Percentiles rank a stretch among this genome's conserved stretches.
Conservation (phyloP, 2,113 vertebrate genomes). For the Ibidorhyncha struthersii region DNA sequence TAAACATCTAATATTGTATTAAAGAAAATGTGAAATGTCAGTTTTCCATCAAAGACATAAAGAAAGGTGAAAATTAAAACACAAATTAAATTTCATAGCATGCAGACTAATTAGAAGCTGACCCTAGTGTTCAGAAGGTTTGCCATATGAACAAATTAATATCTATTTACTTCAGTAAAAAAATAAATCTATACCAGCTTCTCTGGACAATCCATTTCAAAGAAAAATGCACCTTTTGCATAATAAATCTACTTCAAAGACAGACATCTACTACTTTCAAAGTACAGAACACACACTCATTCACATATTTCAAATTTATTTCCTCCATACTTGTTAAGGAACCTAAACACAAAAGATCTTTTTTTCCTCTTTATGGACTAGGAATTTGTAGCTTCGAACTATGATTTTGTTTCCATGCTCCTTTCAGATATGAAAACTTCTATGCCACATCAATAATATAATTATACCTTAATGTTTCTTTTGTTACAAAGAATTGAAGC, state of each 20-base stretch:
- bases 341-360: background rate
- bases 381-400: background rate
- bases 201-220: background rate
- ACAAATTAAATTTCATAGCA: background rate
- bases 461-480: slow-evolving; percentile 53
- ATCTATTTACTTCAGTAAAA: background rate
- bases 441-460: background rate
- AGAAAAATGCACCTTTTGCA: background rate
- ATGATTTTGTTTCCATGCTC: slow-evolving; percentile 5
- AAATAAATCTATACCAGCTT: background rate
- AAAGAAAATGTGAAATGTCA: background rate
- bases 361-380: background rate
- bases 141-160: background rate
- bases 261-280: background rate
- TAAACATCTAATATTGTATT: background rate
- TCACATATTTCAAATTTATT: background rate
- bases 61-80: background rate
- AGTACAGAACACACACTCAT: background rate
- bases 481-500: slow-evolving; percentile 46
- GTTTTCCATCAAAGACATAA: background rate
- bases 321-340: background rate
- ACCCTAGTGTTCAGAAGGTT: background rate
- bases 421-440: slow-evolving; percentile 26
- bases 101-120: background rate
- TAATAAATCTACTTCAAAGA: background rate